A percentile compares a stretch with the other conserved stretches of the same genome.
These are phyloP conservation scores for Coranthus polyacanthus DNA, from an alignment of 2,797 vertebrate genomes.

Conservation along the genomic window DNA sequence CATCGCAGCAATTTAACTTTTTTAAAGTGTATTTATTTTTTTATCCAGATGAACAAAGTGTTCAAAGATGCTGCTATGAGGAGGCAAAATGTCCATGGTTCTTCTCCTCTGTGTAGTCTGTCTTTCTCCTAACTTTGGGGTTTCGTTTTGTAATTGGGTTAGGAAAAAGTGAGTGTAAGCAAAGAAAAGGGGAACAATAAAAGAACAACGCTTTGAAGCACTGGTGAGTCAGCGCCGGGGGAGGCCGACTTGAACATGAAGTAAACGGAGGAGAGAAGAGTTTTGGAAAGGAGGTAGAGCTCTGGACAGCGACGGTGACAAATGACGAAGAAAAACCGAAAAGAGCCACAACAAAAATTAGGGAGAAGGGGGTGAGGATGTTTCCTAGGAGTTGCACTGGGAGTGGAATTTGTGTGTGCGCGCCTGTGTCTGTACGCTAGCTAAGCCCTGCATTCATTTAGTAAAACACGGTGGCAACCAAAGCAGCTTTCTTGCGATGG, in stretches of 20 bases:
- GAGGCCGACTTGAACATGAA: neutral
- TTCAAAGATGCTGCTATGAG: neutral
- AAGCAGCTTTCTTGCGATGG: constrained; percentile 30
- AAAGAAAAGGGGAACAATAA: neutral
- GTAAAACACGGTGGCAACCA: constrained; percentile 32
- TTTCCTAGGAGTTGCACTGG: constrained; percentile 61
- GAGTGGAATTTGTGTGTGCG: constrained; percentile 55
- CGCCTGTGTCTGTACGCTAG: constrained; percentile 15
- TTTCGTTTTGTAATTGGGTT: constrained; percentile 6
- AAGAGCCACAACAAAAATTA: constrained; percentile 32
- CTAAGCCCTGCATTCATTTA: constrained; percentile 41
- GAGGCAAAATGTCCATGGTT: too few relatives aligned
- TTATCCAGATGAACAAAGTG: neutral
- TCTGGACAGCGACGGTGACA: neutral
- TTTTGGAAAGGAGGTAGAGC: neutral
- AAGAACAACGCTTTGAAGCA: neutral
- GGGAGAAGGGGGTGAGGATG: constrained; percentile 26
- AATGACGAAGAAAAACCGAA: constrained; percentile 29
- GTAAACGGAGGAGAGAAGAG: neutral
- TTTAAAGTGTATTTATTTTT: too few relatives aligned
- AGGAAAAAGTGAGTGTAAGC: constrained; percentile 1
- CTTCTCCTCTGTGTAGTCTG: neutral
- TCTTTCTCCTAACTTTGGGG: too few relatives aligned
- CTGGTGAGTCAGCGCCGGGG: constrained; percentile 11
- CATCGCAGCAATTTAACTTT: neutral